A percentile compares a stretch with the other conserved stretches of the same genome.
Evolutionary conservation across 2,113 vertebrate species (phyloP).

Genomic region (Albula goreensis): DNA sequence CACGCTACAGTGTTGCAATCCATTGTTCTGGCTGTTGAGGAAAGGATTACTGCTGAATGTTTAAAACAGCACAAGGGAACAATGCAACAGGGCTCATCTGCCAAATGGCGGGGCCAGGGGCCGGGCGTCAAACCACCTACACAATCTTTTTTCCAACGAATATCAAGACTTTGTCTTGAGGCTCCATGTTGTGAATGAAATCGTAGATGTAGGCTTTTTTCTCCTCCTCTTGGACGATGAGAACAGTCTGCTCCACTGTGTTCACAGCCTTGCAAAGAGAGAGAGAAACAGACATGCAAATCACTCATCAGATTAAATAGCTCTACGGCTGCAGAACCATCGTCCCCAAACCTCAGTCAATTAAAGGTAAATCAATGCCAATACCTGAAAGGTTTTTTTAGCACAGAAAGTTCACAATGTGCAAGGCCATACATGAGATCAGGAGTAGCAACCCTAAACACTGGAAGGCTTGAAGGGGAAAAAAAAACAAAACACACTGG

Average conservation of each 20-base stretch:
- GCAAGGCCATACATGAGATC: no score
- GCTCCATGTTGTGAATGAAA: constrained; percentile 82
- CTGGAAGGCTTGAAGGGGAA: no score
- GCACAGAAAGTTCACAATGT: no score
- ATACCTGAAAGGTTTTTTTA: no score
- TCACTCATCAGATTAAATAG: no score
- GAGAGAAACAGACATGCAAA: neutral
- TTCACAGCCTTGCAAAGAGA: constrained; percentile 78
- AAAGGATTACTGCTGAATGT: neutral
- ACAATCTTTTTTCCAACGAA: constrained; percentile 89
- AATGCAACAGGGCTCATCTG: neutral
- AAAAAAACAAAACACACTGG: no score
- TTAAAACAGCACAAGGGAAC: neutral
- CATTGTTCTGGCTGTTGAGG: no score
- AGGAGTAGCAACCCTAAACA: no score
- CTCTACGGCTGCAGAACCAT: no score
- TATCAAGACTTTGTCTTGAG: constrained; percentile 86
- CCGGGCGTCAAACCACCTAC: constrained; percentile 64
- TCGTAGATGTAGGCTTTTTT: constrained; percentile 79
- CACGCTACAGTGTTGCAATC: no score
- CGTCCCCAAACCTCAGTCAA: no score
- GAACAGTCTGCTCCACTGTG: constrained; percentile 82
- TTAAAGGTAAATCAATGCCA: no score
- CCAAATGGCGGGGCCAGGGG: neutral
- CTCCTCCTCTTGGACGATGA: constrained; percentile 84